Percentiles rank a stretch among this genome's conserved stretches.
Conservation (phyloP, 2,888 invertebrate species). For the Hipparchia semele region DNA sequence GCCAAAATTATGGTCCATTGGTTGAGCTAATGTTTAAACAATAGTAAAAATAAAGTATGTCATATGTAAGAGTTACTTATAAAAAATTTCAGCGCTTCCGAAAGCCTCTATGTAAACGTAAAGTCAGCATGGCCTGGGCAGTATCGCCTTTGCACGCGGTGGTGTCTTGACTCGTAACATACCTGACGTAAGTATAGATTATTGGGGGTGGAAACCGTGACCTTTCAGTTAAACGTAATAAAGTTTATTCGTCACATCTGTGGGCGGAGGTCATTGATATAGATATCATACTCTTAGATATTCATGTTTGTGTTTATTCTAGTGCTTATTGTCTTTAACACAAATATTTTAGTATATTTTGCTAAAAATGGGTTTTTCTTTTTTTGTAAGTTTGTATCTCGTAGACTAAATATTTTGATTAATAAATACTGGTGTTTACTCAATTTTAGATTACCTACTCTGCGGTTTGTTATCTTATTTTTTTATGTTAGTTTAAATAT, state of each 20-base stretch:
- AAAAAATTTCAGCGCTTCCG: neutral
- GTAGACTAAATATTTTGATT: too few relatives aligned
- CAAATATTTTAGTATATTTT: neutral
- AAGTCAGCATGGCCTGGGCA: neutral
- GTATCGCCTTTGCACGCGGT: neutral
- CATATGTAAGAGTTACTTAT: neutral
- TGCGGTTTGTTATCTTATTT: too few relatives aligned
- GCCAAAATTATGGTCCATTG: neutral
- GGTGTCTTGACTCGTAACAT: neutral
- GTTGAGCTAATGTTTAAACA: too few relatives aligned
- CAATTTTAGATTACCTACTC: too few relatives aligned
- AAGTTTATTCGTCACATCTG: conserved; percentile 28
- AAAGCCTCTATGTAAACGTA: neutral
- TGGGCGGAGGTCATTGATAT: conserved; percentile 20
- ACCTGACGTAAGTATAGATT: conserved; percentile 22
- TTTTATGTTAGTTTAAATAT: too few relatives aligned
- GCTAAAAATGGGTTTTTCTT: too few relatives aligned
- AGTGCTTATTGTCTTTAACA: too few relatives aligned
- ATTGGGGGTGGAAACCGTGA: conserved; percentile 23
- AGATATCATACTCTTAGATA: neutral
- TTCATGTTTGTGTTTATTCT: neutral
- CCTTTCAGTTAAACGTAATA: conserved; percentile 32
- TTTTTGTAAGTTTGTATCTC: too few relatives aligned
- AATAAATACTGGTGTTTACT: too few relatives aligned
- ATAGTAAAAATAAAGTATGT: too few relatives aligned